A percentile compares a stretch with the other conserved stretches of the same genome.
phyloP scores from a whole-genome alignment of 2,888 invertebrate species.

The Mythimna albipuncta region DNA sequence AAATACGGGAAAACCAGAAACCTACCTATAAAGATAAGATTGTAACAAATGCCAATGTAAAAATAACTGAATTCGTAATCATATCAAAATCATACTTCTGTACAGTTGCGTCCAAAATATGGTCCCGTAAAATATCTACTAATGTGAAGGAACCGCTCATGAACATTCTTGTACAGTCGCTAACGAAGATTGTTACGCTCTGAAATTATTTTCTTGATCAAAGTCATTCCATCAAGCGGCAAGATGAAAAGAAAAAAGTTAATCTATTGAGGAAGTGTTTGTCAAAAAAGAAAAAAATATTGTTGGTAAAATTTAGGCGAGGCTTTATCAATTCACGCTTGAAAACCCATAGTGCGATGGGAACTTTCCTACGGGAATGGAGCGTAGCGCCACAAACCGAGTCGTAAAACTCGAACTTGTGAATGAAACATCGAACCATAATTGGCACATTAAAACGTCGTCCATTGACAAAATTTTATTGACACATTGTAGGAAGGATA shows the following conservation, averaged over 20 bases:
- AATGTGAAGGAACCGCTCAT: constrained; percentile 62
- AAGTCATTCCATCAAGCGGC: constrained; percentile 30
- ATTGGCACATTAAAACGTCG: constrained; percentile 85
- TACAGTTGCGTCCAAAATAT: constrained; percentile 54
- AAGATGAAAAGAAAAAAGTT: constrained; percentile 40
- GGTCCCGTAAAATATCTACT: constrained; percentile 51
- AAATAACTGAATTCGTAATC: constrained; percentile 39
- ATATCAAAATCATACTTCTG: constrained; percentile 24
- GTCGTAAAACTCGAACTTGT: constrained; percentile 76
- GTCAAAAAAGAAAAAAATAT: constrained; percentile 37
- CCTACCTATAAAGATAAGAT: constrained; percentile 20
- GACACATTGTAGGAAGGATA: constrained; percentile 80
- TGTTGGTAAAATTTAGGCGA: constrained; percentile 36
- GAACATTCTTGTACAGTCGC: constrained; percentile 68
- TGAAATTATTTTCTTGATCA: constrained; percentile 43
- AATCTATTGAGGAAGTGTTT: constrained; percentile 49
- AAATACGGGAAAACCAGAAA: constrained; percentile 25
- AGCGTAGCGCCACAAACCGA: constrained; percentile 65
- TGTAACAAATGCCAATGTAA: constrained; percentile 27
- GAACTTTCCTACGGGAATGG: constrained; percentile 65
- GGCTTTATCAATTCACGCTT: constrained; percentile 57
- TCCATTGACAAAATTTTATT: constrained; percentile 86
- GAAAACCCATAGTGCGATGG: constrained; percentile 32
- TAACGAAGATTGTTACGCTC: constrained; percentile 44
- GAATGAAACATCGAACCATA: constrained; percentile 84